Evolutionary conservation across 2,797 vertebrate species (phyloP).

Genomic region (Pipistrellus pipistrellus): DNA sequence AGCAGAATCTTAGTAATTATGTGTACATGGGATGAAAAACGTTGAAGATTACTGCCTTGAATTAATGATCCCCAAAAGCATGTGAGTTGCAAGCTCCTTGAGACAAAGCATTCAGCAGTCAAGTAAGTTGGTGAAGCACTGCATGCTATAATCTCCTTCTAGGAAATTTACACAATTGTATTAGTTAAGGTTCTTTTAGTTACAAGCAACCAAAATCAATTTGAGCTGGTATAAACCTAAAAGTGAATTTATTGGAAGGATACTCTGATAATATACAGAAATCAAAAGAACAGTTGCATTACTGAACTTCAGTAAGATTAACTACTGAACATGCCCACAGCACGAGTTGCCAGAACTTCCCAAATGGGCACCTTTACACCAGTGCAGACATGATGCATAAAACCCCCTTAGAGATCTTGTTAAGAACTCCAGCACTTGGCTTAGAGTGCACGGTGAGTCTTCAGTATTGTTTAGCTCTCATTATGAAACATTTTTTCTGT

Average conservation of each 20-base stretch:
- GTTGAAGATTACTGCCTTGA: neutral
- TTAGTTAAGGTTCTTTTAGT: neutral
- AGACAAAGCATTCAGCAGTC: neutral
- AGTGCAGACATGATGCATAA: neutral
- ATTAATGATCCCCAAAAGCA: neutral
- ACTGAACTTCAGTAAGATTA: neutral
- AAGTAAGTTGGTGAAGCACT: conserved; percentile 50
- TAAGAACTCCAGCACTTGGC: neutral
- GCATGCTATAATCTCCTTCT: neutral
- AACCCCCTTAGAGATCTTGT: neutral
- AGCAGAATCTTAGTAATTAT: neutral
- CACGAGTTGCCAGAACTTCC: neutral
- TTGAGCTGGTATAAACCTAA: conserved; percentile 9
- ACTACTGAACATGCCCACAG: neutral
- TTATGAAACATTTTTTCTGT: neutral
- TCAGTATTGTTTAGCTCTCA: conserved; percentile 22
- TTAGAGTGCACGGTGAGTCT: neutral
- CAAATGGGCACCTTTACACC: neutral
- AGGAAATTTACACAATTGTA: neutral
- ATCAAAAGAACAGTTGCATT: neutral
- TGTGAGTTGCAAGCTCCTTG: neutral
- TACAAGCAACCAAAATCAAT: conserved; percentile 5
- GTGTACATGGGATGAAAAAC: neutral
- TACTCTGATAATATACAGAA: neutral
- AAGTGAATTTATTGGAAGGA: conserved; percentile 6